These are phyloP conservation scores for Tinamus guttatus DNA, from an alignment of 2,113 vertebrate genomes.

Conservation along the genomic window DNA sequence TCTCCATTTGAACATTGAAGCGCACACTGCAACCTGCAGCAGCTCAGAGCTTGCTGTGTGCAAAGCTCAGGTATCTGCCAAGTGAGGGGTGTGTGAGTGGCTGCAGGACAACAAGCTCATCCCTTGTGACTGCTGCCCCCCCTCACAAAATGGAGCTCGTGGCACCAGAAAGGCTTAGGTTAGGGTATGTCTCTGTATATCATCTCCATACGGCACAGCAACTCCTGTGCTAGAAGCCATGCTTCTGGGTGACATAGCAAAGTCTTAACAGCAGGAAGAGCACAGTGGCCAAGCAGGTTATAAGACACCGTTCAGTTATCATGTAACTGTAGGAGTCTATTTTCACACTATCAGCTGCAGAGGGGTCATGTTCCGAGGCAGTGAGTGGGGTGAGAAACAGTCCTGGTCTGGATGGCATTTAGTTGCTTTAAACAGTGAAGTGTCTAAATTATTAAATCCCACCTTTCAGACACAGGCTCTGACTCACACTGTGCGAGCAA, in stretches of 20 bases:
- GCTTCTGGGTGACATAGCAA: not conserved
- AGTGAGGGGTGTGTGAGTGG: not conserved
- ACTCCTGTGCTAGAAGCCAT: not conserved
- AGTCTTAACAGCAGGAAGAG: not conserved
- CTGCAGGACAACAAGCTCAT: not conserved
- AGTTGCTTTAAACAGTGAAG: not conserved
- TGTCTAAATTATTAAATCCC: not conserved
- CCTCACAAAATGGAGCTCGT: rapidly evolving
- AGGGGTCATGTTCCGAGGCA: not conserved
- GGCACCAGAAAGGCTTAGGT: not conserved
- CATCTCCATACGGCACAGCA: rapidly evolving
- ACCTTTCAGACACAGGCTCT: not conserved
- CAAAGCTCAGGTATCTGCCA: not conserved
- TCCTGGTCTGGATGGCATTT: not conserved
- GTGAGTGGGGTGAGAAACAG: not conserved
- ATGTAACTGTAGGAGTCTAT: not conserved
- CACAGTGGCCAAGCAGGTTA: not conserved
- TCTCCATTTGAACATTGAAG: not conserved
- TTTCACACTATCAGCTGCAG: not conserved
- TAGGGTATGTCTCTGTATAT: not conserved
- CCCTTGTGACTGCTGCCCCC: not conserved
- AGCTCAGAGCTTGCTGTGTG: not conserved
- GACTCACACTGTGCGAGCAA: not conserved
- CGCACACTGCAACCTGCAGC: not conserved
- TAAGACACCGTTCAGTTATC: not conserved